phyloP scores from a whole-genome alignment of 1,140 invertebrate genomes.

The Proctacanthus coquilletti region DNA sequence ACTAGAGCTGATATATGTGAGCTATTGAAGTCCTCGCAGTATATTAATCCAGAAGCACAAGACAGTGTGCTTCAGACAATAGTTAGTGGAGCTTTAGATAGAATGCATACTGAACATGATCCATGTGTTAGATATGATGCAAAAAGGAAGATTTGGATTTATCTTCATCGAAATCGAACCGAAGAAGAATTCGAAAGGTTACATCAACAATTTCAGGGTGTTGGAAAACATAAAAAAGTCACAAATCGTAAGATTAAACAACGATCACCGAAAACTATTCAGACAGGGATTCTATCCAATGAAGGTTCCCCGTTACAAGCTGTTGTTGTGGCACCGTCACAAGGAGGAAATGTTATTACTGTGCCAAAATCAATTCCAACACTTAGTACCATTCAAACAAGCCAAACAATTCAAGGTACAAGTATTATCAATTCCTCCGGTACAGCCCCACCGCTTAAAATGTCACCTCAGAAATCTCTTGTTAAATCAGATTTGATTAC shows the following conservation, averaged over 20 bases:
- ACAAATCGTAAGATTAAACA: slow-evolving; percentile 17
- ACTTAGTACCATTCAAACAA: slow-evolving; percentile 3
- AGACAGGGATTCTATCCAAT: not conserved
- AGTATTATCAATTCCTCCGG: too few relatives aligned
- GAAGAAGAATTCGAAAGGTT: slow-evolving; percentile 58
- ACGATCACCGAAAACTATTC: not conserved
- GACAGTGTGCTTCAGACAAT: slow-evolving; percentile 64
- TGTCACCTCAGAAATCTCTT: too few relatives aligned
- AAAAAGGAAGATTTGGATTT: slow-evolving; percentile 79
- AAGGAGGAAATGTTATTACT: not conserved
- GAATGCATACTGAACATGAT: slow-evolving; percentile 76
- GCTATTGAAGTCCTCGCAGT: slow-evolving; percentile 48
- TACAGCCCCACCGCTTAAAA: too few relatives aligned
- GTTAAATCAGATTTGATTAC: too few relatives aligned
- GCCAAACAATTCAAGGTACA: not conserved
- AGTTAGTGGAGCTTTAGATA: slow-evolving; percentile 75
- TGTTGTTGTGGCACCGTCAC: not conserved
- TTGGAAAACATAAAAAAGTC: slow-evolving; percentile 23
- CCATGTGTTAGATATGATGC: slow-evolving; percentile 84
- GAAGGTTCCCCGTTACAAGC: not conserved
- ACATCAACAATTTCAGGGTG: slow-evolving; percentile 32
- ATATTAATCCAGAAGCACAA: slow-evolving; percentile 53
- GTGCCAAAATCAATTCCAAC: not conserved
- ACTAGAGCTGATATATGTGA: slow-evolving; percentile 67
- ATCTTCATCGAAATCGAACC: slow-evolving; percentile 62